Evolutionary conservation across 2,888 invertebrate genomes (phyloP).

Genomic region (Hipparchia semele): DNA sequence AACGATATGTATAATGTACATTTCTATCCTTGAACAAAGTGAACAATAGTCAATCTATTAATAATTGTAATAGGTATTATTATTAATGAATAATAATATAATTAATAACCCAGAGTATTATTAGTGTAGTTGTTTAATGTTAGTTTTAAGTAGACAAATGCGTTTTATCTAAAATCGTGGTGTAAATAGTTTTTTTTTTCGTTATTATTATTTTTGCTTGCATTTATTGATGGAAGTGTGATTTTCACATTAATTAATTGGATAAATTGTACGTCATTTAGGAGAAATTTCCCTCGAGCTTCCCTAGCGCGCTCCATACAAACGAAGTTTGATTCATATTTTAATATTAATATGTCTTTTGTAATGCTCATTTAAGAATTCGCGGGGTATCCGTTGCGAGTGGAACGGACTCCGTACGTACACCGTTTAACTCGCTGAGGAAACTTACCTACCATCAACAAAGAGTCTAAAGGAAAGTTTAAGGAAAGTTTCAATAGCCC

Average conservation of each 20-base stretch:
- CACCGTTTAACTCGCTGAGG: no score
- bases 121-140: conserved; percentile 57
- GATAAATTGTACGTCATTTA: not conserved
- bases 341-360: no score
- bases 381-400: no score
- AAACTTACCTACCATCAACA: no score
- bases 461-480: no score
- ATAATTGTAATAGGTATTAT: conserved; percentile 19
- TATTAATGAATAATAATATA: conserved; percentile 43
- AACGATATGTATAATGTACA: no score
- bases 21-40: conserved; percentile 42
- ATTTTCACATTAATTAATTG: conserved; percentile 34
- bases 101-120: conserved; percentile 67
- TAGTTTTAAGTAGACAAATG: conserved; percentile 72
- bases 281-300: not conserved
- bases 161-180: conserved; percentile 41
- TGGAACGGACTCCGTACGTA: no score
- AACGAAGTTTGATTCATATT: no score
- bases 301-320: no score
- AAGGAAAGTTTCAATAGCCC: no score
- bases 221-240: conserved; percentile 49
- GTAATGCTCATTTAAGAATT: no score
- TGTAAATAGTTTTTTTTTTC: conserved; percentile 44
- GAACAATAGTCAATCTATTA: conserved; percentile 42
- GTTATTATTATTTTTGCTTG: conserved; percentile 41